phyloP scores from a whole-genome alignment of 2,797 vertebrate genomes.

The Merluccius polli region DNA sequence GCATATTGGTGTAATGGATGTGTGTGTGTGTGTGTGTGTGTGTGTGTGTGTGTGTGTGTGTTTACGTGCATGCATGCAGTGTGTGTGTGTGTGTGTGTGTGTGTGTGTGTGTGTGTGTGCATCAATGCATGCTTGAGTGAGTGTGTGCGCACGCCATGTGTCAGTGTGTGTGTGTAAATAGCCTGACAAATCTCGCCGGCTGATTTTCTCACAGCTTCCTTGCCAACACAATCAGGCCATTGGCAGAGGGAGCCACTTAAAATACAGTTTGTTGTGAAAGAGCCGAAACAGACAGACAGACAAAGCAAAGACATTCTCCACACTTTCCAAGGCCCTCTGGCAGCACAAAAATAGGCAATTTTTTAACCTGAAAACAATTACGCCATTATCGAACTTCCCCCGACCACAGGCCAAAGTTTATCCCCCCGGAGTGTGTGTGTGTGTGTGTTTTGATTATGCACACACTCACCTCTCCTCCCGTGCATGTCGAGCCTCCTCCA shows the following conservation, averaged over 20 bases:
- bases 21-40: background rate
- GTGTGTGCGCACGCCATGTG: slow-evolving; percentile 11
- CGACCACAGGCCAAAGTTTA: slow-evolving; percentile 42
- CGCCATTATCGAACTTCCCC: slow-evolving; percentile 42
- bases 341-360: slow-evolving; percentile 36
- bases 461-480: slow-evolving; percentile 87
- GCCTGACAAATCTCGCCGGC: slow-evolving; percentile 36
- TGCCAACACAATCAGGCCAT: slow-evolving; percentile 55
- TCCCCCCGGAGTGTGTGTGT: slow-evolving; percentile 32
- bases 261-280: slow-evolving; percentile 35
- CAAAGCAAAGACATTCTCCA: slow-evolving; percentile 39
- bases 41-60: background rate
- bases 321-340: slow-evolving; percentile 38
- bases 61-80: background rate
- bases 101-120: background rate
- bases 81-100: background rate
- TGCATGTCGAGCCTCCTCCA: slow-evolving; percentile 88
- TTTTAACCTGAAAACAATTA: slow-evolving; percentile 70
- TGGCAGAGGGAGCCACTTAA: slow-evolving; percentile 37
- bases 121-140: too few relatives aligned
- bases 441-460: slow-evolving; percentile 49
- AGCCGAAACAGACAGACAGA: slow-evolving; percentile 31
- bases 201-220: slow-evolving; percentile 40
- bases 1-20: background rate
- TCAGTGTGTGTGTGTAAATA: slow-evolving; percentile 22